Conservation (phyloP, 2,113 vertebrate species). For the Rhinogobius similis region DNA sequence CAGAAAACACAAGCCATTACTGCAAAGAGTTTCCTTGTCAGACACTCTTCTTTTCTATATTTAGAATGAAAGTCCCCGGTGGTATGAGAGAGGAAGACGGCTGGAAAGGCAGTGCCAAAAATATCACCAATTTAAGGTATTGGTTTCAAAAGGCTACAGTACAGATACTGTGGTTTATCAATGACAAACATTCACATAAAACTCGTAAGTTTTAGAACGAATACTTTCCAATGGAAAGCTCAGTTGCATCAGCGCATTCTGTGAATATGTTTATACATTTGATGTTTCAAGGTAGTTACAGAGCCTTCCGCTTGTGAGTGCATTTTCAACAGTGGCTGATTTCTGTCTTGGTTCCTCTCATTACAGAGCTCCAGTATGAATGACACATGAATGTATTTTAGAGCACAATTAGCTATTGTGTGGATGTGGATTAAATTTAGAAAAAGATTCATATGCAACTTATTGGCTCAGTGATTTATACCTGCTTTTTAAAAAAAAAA, state of each 20-base stretch:
- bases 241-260: not conserved
- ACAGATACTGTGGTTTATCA: not conserved
- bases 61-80: conserved; percentile 56
- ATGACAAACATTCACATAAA: not conserved
- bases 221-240: not conserved
- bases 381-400: conserved; percentile 75
- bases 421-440: conserved; percentile 74
- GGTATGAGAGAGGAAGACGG: conserved; percentile 11
- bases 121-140: conserved; percentile 8
- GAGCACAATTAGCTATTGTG: conserved; percentile 70
- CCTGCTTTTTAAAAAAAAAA: conserved; percentile 57
- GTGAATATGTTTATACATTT: not conserved
- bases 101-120: conserved; percentile 10
- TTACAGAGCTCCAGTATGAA: conserved; percentile 76
- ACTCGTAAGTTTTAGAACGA: not conserved
- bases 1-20: not conserved
- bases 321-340: conserved; percentile 73
- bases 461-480: conserved; percentile 64
- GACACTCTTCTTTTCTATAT: conserved; percentile 57
- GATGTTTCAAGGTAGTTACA: not conserved
- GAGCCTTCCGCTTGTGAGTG: conserved; percentile 32
- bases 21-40: conserved; percentile 30
- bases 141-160: not conserved
- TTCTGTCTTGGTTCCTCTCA: conserved; percentile 63
- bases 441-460: conserved; percentile 71